Base-by-base conservation (phyloP, 1,140 invertebrate species). In the Bombus balteatus region DNA sequence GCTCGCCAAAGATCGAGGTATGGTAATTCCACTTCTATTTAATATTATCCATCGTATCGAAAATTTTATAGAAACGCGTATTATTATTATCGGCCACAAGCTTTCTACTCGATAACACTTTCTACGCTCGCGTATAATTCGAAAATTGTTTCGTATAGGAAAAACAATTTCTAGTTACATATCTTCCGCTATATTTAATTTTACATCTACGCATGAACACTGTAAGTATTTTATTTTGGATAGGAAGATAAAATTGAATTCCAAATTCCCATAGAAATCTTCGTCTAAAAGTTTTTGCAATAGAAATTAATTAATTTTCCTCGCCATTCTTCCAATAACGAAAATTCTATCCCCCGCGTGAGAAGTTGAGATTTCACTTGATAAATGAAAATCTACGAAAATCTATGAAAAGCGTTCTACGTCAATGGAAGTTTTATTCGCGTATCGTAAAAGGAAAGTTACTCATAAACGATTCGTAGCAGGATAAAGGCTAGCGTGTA, bases 21-120 rank as follows among this genome's bases (percentile, higher is more conserved):
- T 47, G 76, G 66, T 84, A 84, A 84, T 79, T 72, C 76, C 53
- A n/a, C 76, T 32, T 39, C 34, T 70, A 59, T 83, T 83, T 78
- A 78, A 78, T 71, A 43, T 12, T 25, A 22, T 2, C 12, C 1
- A n/a, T 2, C 10, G 43, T 41, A 62, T 41, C 25, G 32, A n/a
- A n/a, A 3, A 41, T 37, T 15, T 41, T 13, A 2, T 41, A 71
- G 39, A 71, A 39, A n/a, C 37, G 70, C 32, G 32, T 68, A 28
- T 9, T 39, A 15, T 32, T 6, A 37, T 68, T 37, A 22, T 37
- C 66, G 4, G n/a, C 43, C 22, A 25, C 59, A 34, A 79, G 6
- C 28, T 10, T 62, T 10, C n/a, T n/a, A 65, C 37, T 12, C 22
- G 37, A 25, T 25, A 22, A 22, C 18, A 5, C n/a, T 13, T 39